Base-by-base conservation (phyloP, 2,888 invertebrate genomes). In the Lithophane ornitopus region DNA sequence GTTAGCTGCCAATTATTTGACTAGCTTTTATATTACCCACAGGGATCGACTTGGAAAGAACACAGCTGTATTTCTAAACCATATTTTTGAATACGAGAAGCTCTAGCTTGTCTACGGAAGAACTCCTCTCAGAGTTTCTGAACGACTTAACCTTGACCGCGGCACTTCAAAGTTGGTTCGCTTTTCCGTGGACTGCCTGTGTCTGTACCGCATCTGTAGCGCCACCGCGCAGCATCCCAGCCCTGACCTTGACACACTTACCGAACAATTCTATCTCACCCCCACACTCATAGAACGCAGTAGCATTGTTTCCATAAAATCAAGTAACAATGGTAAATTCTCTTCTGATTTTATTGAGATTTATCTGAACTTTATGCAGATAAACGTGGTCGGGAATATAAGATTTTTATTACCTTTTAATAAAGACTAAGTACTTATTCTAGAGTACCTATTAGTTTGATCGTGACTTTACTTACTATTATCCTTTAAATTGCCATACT, bases 231-330 rank as follows among this genome's bases (percentile, higher is more conserved):
- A 80, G 69, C 80, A 66, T 75, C 80, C 65, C 44, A 46, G 65
- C 26, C 19, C 68, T 28, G 67, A 59, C 81, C 81, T 81, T 80
- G 80, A 80, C 81, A 52, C 58, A 81, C 67, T 71, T 68, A 14
- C 46, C 65, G 34, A 71, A 76, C 67, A 34, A 63, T 46, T 39
- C 16, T 39, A 52, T 65, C 79, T 52, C 16, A 22, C 46, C 9
- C 54, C 22, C 54, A 19, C 22, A 4, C 19, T 16, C 58, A 16
- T 41, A 34, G 52, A 26, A 59, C 78, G 56, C 56, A 39, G 16
- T 14, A n/a, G 61, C 73, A 41, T 59, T 66, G 12, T 34, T 72
- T 66, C 52, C 26, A 16, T 52, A 34, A 56, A 75, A 66, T 59
- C 46, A 49, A 75, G 9, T 52, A n/a, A 34, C 44, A 52, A 22